Percentiles rank a stretch among this genome's conserved stretches.
Evolutionary conservation across 1,140 invertebrate species (phyloP).

Genomic region (Spodoptera litura): DNA sequence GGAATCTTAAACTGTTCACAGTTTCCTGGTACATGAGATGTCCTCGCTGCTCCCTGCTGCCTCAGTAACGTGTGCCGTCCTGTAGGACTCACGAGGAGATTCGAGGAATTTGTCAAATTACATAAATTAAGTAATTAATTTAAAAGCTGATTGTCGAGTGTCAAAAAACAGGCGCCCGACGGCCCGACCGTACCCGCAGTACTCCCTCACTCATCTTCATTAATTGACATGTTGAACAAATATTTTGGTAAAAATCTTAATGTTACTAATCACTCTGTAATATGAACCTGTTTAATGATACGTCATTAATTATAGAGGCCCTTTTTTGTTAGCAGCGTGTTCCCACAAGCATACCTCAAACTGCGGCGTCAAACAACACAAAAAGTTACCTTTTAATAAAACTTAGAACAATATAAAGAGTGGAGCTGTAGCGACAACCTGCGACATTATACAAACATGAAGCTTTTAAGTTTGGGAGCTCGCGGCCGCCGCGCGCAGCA

Average conservation of each 20-base stretch:
- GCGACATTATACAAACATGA: slow-evolving; percentile 18
- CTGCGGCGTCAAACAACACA: neutral
- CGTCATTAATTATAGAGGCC: slow-evolving; percentile 18
- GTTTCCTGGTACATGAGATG: slow-evolving; percentile 19
- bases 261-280: slow-evolving; percentile 18
- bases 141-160: no score
- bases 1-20: slow-evolving; percentile 15
- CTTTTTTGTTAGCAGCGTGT: no score
- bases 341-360: neutral
- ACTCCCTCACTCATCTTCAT: no score
- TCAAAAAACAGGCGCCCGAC: no score
- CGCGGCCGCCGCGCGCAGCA: neutral
- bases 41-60: neutral
- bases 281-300: neutral
- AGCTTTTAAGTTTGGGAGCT: slow-evolving; percentile 24
- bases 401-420: neutral
- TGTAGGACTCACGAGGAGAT: neutral
- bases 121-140: slow-evolving; percentile 22
- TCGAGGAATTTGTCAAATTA: neutral
- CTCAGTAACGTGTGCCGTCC: neutral
- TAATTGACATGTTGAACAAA: slow-evolving; percentile 2
- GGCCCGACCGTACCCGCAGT: no score
- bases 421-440: neutral
- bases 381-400: slow-evolving; percentile 12
- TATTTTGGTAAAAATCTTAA: neutral